Conservation (phyloP, 2,797 vertebrate genomes). For the Epinephelus malabaricus region DNA sequence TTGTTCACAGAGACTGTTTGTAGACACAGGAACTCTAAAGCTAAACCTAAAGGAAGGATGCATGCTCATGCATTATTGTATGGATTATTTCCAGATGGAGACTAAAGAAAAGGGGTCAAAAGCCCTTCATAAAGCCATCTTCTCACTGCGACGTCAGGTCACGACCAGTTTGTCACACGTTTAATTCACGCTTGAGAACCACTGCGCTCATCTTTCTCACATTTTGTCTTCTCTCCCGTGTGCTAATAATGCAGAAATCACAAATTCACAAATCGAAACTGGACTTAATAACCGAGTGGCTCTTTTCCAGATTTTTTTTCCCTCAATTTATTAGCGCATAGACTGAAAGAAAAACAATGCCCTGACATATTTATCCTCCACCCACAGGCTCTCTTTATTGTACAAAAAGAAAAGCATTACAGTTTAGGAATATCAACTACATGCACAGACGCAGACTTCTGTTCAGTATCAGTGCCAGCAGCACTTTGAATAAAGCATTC, state of each 20-base stretch:
- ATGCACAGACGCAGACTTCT: slow-evolving; percentile 4
- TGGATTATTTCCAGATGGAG: not conserved
- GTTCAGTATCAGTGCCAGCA: not conserved
- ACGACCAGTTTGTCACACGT: not conserved
- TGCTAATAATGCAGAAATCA: not conserved
- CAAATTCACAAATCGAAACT: not conserved
- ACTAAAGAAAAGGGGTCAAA: not conserved
- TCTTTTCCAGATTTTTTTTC: not conserved
- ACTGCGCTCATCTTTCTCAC: not conserved
- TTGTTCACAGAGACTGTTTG: too few relatives aligned
- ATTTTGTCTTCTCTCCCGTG: not conserved
- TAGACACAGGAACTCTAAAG: too few relatives aligned
- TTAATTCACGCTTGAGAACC: not conserved
- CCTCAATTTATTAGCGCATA: not conserved
- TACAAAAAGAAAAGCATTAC: slow-evolving; percentile 11
- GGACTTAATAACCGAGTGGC: not conserved
- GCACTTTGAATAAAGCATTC: slow-evolving; percentile 27
- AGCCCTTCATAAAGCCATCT: not conserved
- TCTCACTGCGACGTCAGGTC: not conserved
- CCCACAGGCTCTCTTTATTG: slow-evolving; percentile 2
- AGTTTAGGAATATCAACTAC: slow-evolving; percentile 32
- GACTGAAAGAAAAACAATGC: not conserved
- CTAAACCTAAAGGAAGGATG: not conserved
- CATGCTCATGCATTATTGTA: not conserved
- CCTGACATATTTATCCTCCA: not conserved